Percentiles rank a stretch among this genome's conserved stretches.
Evolutionary conservation across 1,140 invertebrate genomes (phyloP).

Genomic region (Panagrolaimus sp.): DNA sequence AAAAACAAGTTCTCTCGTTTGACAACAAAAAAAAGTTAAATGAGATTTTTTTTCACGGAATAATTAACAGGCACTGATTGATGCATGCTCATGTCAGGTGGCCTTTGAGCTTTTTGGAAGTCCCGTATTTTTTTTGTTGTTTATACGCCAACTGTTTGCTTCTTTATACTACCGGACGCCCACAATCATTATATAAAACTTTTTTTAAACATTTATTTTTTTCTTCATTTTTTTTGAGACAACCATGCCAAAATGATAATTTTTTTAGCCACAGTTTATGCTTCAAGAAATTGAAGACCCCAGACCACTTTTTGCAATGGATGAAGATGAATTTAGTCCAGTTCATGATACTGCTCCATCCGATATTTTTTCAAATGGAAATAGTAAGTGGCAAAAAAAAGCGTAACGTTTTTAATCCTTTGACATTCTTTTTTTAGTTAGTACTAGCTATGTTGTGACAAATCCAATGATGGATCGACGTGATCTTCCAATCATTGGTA

Average conservation of each 20-base stretch:
- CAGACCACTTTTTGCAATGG: not conserved
- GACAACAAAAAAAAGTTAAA: no score
- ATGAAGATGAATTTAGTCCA: not conserved
- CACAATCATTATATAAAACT: not conserved
- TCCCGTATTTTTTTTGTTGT: no score
- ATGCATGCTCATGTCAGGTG: no score
- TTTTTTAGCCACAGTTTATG: slow-evolving; percentile 6
- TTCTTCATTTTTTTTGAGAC: not conserved
- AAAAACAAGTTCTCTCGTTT: no score
- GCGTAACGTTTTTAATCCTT: not conserved
- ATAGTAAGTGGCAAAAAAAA: not conserved
- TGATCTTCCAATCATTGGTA: slow-evolving; percentile 6
- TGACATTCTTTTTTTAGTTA: not conserved
- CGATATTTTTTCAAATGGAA: not conserved
- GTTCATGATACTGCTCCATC: not conserved
- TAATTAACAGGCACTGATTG: no score
- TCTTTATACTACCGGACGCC: not conserved
- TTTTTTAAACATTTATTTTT: not conserved
- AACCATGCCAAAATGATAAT: not conserved
- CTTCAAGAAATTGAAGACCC: slow-evolving; percentile 8
- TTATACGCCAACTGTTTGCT: no score
- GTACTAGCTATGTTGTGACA: not conserved
- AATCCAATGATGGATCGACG: slow-evolving; percentile 4
- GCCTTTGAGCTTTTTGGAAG: no score
- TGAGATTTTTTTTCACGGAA: no score